phyloP scores from a whole-genome alignment of 2,113 vertebrate species.

The Hymenochirus boettgeri region DNA sequence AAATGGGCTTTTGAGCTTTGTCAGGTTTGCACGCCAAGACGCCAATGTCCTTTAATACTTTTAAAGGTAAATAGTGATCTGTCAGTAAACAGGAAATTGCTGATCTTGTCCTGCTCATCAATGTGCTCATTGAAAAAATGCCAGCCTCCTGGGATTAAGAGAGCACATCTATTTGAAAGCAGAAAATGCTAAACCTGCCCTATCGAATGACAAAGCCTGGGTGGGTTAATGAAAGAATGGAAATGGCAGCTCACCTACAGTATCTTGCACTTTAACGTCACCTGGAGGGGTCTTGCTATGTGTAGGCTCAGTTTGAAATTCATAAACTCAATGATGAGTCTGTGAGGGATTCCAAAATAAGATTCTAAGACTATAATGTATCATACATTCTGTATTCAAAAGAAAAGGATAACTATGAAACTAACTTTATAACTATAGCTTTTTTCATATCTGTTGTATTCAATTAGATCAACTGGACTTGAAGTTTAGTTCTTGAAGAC shows the following conservation, averaged over 20 bases:
- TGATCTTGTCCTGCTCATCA: slow-evolving; percentile 58
- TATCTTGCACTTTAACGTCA: slow-evolving; percentile 53
- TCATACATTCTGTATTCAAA: too few relatives aligned
- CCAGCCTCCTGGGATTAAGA: slow-evolving; percentile 47
- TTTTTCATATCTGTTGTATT: too few relatives aligned
- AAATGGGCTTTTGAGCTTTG: slow-evolving; percentile 8
- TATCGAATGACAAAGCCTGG: slow-evolving; percentile 56
- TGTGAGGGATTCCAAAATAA: too few relatives aligned
- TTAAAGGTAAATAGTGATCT: slow-evolving; percentile 54
- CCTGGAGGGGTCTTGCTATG: slow-evolving; percentile 51
- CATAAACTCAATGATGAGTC: too few relatives aligned
- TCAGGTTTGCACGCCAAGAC: slow-evolving; percentile 42
- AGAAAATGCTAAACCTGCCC: slow-evolving; percentile 61
- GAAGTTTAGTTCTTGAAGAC: too few relatives aligned
- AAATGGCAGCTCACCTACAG: slow-evolving; percentile 50
- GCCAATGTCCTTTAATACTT: slow-evolving; percentile 51
- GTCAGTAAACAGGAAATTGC: slow-evolving; percentile 58
- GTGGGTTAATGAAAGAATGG: too few relatives aligned
- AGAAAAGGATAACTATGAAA: too few relatives aligned
- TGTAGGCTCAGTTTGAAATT: slow-evolving; percentile 41
- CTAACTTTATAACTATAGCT: too few relatives aligned
- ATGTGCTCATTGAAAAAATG: slow-evolving; percentile 30
- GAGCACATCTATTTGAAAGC: slow-evolving; percentile 54
- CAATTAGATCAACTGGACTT: too few relatives aligned
- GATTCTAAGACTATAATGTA: too few relatives aligned